Evolutionary conservation across 2,797 vertebrate species (phyloP).

Genomic region (Austrolebias charrua): DNA sequence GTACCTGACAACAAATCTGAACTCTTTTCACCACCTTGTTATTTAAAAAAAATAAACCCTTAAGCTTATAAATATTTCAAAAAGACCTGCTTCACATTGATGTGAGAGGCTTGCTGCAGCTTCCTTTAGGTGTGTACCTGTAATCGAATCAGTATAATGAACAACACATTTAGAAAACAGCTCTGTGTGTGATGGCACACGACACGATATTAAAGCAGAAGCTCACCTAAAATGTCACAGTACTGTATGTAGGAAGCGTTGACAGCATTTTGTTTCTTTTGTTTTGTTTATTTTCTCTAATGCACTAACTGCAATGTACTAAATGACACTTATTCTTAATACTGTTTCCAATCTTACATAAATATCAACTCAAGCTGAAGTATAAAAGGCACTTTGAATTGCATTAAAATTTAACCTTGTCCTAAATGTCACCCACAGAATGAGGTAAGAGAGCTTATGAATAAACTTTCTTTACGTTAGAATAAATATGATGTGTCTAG

Average conservation of each 20-base stretch:
- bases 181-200: too few species aligned
- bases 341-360: constrained; percentile 27
- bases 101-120: not conserved
- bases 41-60: constrained; percentile 2
- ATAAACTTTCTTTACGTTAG: constrained; percentile 4
- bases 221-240: constrained; percentile 15
- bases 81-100: not conserved
- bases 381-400: not conserved
- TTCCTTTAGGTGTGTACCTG: constrained; percentile 2
- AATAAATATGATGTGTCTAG: constrained; percentile 4
- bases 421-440: constrained; percentile 3
- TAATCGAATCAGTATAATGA: constrained; percentile 14
- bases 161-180: constrained; percentile 1
- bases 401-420: not conserved
- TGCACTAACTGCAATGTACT: constrained; percentile 33
- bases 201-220: constrained; percentile 25
- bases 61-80: not conserved
- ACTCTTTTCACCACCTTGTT: not conserved
- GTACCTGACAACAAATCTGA: constrained; percentile 11
- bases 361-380: constrained; percentile 16
- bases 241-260: constrained; percentile 22
- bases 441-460: constrained; percentile 8
- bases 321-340: constrained; percentile 34
- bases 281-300: constrained; percentile 17
- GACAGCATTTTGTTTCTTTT: not conserved